A percentile compares a stretch with the other conserved stretches of the same genome.
phyloP scores from a whole-genome alignment of 2,113 vertebrate genomes.

The Calonectris borealis region DNA sequence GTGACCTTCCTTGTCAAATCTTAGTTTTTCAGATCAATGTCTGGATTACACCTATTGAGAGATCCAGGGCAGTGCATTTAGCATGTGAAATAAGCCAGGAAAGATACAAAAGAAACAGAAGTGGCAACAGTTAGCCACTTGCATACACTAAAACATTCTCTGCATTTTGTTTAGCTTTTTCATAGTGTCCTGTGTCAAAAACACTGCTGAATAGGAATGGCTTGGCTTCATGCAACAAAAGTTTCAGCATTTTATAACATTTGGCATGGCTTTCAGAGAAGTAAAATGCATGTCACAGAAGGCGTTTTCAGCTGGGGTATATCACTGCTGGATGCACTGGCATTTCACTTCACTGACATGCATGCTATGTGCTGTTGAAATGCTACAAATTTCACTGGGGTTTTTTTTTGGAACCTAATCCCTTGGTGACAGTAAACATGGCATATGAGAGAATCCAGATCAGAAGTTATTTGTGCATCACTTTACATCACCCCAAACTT shows the following conservation, averaged over 20 bases:
- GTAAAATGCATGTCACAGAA: not conserved
- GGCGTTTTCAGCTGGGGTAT: not conserved
- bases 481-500: not conserved
- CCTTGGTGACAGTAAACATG: not conserved
- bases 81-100: not conserved
- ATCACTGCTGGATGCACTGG: not conserved
- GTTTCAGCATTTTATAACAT: not conserved
- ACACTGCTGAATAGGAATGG: not conserved
- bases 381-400: not conserved
- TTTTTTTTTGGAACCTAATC: conserved; percentile 25
- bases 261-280: conserved; percentile 6
- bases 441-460: not conserved
- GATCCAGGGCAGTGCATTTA: not conserved
- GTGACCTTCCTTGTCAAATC: not conserved
- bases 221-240: not conserved
- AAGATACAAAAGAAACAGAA: not conserved
- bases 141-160: not conserved
- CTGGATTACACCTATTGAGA: not conserved
- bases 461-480: conserved; percentile 20
- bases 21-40: not conserved
- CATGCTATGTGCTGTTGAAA: not conserved
- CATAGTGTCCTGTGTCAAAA: not conserved
- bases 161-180: conserved; percentile 4
- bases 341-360: conserved; percentile 9
- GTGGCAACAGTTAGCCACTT: not conserved